Base-by-base conservation (phyloP, 2,797 vertebrate genomes). In the Enteromius treurensis region DNA sequence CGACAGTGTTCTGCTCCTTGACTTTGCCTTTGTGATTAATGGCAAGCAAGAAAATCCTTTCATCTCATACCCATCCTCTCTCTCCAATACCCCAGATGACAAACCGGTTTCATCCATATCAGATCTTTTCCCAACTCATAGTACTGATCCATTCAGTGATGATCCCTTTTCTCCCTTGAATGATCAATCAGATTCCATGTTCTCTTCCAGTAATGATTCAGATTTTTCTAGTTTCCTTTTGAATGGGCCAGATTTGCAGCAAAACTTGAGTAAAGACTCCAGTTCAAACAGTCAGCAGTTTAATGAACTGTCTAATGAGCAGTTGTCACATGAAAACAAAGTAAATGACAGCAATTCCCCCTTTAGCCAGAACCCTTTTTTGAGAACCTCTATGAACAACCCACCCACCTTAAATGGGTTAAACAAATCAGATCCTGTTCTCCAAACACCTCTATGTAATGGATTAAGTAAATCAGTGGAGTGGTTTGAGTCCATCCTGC, bases 1-100 rank as follows among this genome's bases (percentile, higher is more conserved):
- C 95, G 97, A 97, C 95, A 96, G 97, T 91, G 95, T 96, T 94
- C 95, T 97, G 88, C 97, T 99, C 96, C 95, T 99, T 97, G 98
- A 98, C 92, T 95, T 99, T 94, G 95, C 96, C 88, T 95, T 95
- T 95, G 96, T 97, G 95, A 95, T 98, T 93, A 96, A 97, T 94
- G 94, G 93, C 95, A 97, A 96, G 95, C 91, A 96, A 95, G 96
- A 95, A 91, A 94, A 93, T 90, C 93, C 95, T 88, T 95, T 96
- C 94, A 91, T 93, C 89, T 92, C 95, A 85, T 93, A 89, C 89
- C 92, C 91, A 89, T 86, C 91, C 75, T 91, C 96, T 91, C 94
- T 90, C 86, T 94, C 92, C 91, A 90, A 92, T 89, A 95, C 94
- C 89, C 89, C 92, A 82, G 90, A 93, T 95, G 95, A 97, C 88